Evolutionary conservation across 2,888 invertebrate species (phyloP).

Genomic region (Leptinotarsa tumamoca): DNA sequence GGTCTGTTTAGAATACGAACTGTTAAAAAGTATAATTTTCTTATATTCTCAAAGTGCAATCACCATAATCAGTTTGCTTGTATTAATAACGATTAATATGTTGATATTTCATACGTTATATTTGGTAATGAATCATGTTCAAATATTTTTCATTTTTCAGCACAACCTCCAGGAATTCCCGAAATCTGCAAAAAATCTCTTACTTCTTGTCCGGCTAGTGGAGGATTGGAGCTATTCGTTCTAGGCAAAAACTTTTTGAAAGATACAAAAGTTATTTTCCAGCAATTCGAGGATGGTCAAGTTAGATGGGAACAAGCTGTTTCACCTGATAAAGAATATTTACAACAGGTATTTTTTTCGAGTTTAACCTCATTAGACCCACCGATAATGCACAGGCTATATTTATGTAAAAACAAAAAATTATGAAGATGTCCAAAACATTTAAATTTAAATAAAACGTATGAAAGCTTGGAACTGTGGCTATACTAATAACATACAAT

Average conservation of each 20-base stretch:
- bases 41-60: no score
- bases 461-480: no score
- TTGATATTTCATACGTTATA: not conserved
- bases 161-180: constrained; percentile 92
- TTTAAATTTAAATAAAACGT: no score
- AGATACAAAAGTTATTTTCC: constrained; percentile 87
- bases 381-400: no score
- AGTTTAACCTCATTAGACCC: not conserved
- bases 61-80: no score
- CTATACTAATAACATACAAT: no score
- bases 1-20: no score
- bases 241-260: constrained; percentile 93
- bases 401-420: no score
- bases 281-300: constrained; percentile 71
- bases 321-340: constrained; percentile 88
- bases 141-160: constrained; percentile 66
- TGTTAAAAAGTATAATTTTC: no score
- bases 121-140: not conserved
- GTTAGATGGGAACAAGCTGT: constrained; percentile 84
- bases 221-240: constrained; percentile 87
- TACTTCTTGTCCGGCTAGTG: constrained; percentile 81
- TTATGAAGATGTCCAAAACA: no score
- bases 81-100: not conserved
- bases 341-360: constrained; percentile 77
- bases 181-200: constrained; percentile 92